Base-by-base conservation (phyloP, 2,888 invertebrate genomes). In the Apamea crenata region DNA sequence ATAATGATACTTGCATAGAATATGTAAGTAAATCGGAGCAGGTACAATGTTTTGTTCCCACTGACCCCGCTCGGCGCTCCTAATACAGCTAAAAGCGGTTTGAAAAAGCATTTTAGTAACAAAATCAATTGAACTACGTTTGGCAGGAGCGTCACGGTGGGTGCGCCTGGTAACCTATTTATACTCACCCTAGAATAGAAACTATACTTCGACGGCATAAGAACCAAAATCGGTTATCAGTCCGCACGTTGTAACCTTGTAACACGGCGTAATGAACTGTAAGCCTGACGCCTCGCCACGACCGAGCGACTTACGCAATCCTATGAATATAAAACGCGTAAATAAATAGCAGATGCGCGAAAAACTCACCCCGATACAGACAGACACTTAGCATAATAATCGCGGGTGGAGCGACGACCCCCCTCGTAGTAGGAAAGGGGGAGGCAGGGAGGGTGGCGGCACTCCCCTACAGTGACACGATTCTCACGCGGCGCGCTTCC, bases 291-390 rank as follows among this genome's bases (percentile, higher is more conserved):
- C 92, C 92, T 94, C 91, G 92, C 94, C 92, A 94, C 93, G 93
- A 93, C 89, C 93, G 93, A 94, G 91, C 93, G 92, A 91, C 93
- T 93, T 94, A 93, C 93, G 92, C 94, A 95, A 95, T 94, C 94
- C 95, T 91, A 96, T 96, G 96, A 97, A 96, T 97, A 96, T 95
- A 96, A 96, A 96, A 93, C 95, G 95, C 95, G 96, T 96, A 97
- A 97, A 96, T 96, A 97, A 96, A 97, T 96, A 97, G 96, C 96
- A 96, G 97, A 97, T 96, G 97, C 96, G 96, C 96, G 96, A 96
- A 97, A 96, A 96, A 96, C 93, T 96, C 96, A 94, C 96, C 96
- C 96, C 95, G 94, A 91, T 94, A 94, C 95, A 93, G 94, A 93
- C 94, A 95, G 94, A 96, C 96, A 96, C 96, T 96, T 96, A 95